Evolutionary conservation across 2,888 invertebrate species (phyloP), one percentile per base, ranked within the genome.

Genomic region (Seira musarum): DNA sequence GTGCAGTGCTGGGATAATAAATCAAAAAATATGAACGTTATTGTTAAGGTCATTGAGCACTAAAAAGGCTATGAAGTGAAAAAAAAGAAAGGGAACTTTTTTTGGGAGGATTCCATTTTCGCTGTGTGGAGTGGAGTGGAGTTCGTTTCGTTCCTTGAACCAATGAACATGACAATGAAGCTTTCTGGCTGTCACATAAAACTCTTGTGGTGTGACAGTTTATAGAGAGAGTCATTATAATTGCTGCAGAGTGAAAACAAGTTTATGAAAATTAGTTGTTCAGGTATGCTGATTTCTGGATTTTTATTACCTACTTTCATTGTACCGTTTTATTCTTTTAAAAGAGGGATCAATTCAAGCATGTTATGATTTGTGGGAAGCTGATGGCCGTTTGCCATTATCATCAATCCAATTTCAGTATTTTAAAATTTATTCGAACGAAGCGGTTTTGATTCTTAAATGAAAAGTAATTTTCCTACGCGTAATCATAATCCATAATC

Each of bases 181-280:
- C 80, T 80, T 80, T 73, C 80, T 57, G 65, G 17, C 64, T 80
- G 70, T 80, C 74, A 79, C 73, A 79, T 79, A 79, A 79, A 13
- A 60, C 60, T 60, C 6, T 78, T 78, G 61, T 49, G 63, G 72
- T 73, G 79, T 79, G 79, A 79, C 79, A 79, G 79, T 72, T 79
- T 79, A 60, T 60, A 60, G 60, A 73, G 73, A 79, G 79, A 79
- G 72, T 68, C 72, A 64, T 73, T 73, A n/a, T n/a, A 73, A 73
- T 73, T 73, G 77, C 65, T 63, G 21, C 21, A 74, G 46, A 60
- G 80, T 74, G 74, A 80, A 69, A 73, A 73, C 72, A 69, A 72
- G 69, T 80, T 80, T 53, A 69, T 65, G 73, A 65, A 68, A 69
- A 69, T 68, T 60, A 76, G 69, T 65, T 57, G 13, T 22, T 57